A percentile compares a stretch with the other conserved stretches of the same genome.
Conservation (phyloP, 2,888 invertebrate genomes). For the Epiblema foenella region DNA sequence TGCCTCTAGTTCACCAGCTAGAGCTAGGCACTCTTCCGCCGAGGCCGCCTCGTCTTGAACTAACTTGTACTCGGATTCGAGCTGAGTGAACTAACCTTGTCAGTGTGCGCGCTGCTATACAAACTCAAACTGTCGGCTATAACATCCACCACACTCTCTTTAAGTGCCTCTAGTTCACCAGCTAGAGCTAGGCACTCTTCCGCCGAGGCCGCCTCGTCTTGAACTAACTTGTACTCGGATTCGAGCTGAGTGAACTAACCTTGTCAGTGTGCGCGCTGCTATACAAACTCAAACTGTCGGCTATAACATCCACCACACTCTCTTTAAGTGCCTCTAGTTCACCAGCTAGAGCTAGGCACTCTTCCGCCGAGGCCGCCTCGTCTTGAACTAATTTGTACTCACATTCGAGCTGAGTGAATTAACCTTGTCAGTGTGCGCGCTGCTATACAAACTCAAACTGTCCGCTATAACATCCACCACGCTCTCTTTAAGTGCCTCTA, state of each 20-base stretch:
- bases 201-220: constrained; percentile 60
- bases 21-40: constrained; percentile 62
- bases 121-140: constrained; percentile 64
- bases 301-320: constrained; percentile 62
- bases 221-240: constrained; percentile 61
- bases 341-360: constrained; percentile 65
- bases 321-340: constrained; percentile 67
- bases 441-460: constrained; percentile 64
- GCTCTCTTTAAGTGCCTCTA: constrained; percentile 63
- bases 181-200: constrained; percentile 67
- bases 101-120: constrained; percentile 63
- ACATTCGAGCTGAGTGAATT: too few relatives aligned
- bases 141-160: constrained; percentile 62
- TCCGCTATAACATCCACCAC: constrained; percentile 65
- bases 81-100: constrained; percentile 64
- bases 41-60: constrained; percentile 60
- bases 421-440: constrained; percentile 69
- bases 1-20: constrained; percentile 68
- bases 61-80: constrained; percentile 61
- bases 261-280: constrained; percentile 66
- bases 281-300: constrained; percentile 64
- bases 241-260: constrained; percentile 60
- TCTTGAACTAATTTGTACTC: too few relatives aligned
- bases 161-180: constrained; percentile 64
- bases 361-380: too few relatives aligned